phyloP scores from a whole-genome alignment of 2,113 vertebrate species.

The Bos javanicus region DNA sequence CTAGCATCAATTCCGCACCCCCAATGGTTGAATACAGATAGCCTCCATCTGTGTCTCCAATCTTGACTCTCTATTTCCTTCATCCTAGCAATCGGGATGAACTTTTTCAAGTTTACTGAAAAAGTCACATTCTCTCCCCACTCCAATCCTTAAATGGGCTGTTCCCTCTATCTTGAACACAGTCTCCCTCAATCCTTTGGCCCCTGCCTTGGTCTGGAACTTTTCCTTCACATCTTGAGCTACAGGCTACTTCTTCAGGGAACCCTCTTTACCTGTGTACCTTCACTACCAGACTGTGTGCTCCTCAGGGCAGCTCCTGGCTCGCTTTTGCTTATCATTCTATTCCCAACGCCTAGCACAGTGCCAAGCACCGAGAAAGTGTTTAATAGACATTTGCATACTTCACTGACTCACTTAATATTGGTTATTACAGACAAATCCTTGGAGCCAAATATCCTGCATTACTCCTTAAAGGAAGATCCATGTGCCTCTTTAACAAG shows the following conservation, averaged over 20 bases:
- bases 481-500: neutral
- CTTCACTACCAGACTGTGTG: neutral
- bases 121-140: neutral
- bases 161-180: neutral
- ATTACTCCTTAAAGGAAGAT: neutral
- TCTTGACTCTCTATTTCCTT: neutral
- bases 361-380: neutral
- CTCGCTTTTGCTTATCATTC: neutral
- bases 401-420: neutral
- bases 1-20: neutral
- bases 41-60: neutral
- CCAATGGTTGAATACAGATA: too few species aligned
- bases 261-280: neutral
- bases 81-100: neutral
- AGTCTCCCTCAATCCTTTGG: neutral
- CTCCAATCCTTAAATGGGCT: neutral
- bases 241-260: neutral
- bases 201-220: neutral
- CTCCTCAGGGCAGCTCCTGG: too few species aligned
- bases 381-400: neutral
- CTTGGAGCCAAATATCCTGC: neutral
- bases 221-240: neutral
- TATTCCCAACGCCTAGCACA: neutral
- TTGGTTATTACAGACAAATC: neutral
- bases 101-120: neutral